Evolutionary conservation across 1,140 invertebrate genomes (phyloP), one percentile per base, ranked within the genome.

Genomic region (Cydia strobilella): DNA sequence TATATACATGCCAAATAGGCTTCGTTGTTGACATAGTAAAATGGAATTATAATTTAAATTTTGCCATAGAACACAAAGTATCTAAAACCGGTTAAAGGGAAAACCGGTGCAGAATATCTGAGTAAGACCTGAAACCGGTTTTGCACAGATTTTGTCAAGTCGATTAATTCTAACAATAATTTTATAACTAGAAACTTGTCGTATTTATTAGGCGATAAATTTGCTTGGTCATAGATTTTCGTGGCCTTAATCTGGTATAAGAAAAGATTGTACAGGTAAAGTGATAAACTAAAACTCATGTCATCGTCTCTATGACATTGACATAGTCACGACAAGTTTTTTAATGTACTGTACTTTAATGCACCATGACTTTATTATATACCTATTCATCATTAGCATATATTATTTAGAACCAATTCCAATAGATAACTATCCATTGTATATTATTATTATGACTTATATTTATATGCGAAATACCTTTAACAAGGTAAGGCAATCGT

Each of bases 401-500:
- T 13, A 45, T 13, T 45, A 59, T 59, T 59, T 23, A 20, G 20
- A 23, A 59, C 54, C 54, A 59, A 59, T 59, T 59, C 20, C 54
- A 59, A 23, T 23, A 31, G 65, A 5, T 18, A 69, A 69, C 65
- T 35, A 31, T 69, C 65, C 65, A 35, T 10, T 39, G 15, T 35
- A 69, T 69, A 66, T 15, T 15, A 66, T 31, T 66, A 66, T 66
- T 66, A 66, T 35, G 23, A 6, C 23, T 31, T 69, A 39, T 42
- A 69, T 18, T 69, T 35, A 18, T n/a, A 69, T 18, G 65, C 65
- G 35, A 69, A 39, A 69, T 39, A 42, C 65, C 65, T 69, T 69
- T 69, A 39, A 69, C 7, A 69, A 69, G 65, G 65, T 12, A 69
- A 69, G 65, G 65, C 65, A 69, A 69, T 69, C 27, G 65, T 69